Conservation (phyloP, 2,797 vertebrate genomes). For the Trachops cirrhosus region DNA sequence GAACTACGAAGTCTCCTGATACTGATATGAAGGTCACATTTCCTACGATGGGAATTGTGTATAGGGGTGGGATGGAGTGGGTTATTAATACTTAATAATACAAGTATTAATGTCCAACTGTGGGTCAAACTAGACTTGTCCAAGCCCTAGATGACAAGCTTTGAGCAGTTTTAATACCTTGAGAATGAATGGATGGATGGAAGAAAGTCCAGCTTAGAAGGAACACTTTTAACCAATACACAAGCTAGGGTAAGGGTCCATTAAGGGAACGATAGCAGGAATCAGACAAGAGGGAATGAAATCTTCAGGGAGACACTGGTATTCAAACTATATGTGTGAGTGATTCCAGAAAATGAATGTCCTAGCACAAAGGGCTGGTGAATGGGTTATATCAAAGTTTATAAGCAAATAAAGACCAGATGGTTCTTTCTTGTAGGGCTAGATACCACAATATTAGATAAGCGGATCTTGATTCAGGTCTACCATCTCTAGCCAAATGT, state of each 20-base stretch:
- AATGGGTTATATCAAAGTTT: background rate
- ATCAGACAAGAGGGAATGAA: background rate
- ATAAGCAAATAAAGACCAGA: slow-evolving; percentile 22
- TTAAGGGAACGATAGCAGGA: background rate
- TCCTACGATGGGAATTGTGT: background rate
- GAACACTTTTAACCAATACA: background rate
- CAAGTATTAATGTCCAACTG: background rate
- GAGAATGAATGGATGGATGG: background rate
- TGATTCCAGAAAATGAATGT: background rate
- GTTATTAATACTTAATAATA: background rate
- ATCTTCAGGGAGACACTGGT: background rate
- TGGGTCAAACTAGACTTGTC: background rate
- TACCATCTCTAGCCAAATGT: background rate
- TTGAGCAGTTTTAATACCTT: background rate
- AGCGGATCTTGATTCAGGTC: background rate
- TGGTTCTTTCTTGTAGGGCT: background rate
- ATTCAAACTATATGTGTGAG: background rate
- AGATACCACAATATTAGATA: background rate
- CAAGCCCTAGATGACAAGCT: background rate
- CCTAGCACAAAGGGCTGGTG: background rate
- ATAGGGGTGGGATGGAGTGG: no score
- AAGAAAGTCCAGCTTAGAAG: background rate
- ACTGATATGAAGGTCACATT: background rate
- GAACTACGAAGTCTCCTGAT: background rate
- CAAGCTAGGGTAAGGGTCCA: background rate